These are phyloP conservation scores for Drosophila chauvacae DNA, from an alignment of 1,140 invertebrate genomes.

Conservation along the genomic window DNA sequence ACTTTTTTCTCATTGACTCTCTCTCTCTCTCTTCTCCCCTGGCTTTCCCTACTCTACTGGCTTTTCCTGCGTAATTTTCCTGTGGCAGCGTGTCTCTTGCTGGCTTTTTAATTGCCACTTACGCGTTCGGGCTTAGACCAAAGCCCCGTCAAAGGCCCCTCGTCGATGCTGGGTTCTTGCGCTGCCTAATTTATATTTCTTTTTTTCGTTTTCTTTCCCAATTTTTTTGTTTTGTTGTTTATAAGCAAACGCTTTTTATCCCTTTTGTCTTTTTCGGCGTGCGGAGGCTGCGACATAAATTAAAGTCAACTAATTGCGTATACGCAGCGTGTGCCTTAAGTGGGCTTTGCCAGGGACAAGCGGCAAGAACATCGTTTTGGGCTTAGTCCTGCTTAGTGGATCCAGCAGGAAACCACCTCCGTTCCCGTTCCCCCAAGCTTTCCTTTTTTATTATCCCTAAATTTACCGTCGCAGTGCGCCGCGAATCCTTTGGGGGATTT, in stretches of 20 bases:
- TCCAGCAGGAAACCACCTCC: slow-evolving; percentile 15
- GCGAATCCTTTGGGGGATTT: slow-evolving; percentile 66
- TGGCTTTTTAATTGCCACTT: slow-evolving; percentile 79
- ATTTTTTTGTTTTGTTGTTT: slow-evolving; percentile 14
- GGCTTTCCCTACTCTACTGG: no score
- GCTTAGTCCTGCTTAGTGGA: slow-evolving; percentile 24
- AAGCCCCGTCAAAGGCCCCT: slow-evolving; percentile 39
- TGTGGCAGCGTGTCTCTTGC: slow-evolving; percentile 24
- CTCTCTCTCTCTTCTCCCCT: no score
- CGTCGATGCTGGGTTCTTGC: slow-evolving; percentile 30
- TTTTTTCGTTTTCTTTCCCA: not conserved
- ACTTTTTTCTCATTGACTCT: slow-evolving; percentile 37
- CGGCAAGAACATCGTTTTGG: slow-evolving; percentile 25
- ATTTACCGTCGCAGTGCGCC: not conserved
- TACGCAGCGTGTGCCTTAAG: slow-evolving; percentile 75
- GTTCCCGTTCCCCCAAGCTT: slow-evolving; percentile 25
- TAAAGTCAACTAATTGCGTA: slow-evolving; percentile 77
- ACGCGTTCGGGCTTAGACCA: slow-evolving; percentile 58
- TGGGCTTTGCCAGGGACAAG: slow-evolving; percentile 60
- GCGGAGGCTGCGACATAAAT: slow-evolving; percentile 41
- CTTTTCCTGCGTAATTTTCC: slow-evolving; percentile 16
- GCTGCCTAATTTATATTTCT: slow-evolving; percentile 61
- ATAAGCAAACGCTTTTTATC: slow-evolving; percentile 68
- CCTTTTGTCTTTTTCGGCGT: slow-evolving; percentile 69
- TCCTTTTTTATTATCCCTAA: slow-evolving; percentile 59